Evolutionary conservation across 2,797 vertebrate species (phyloP).

Genomic region (Chloroceryle inda): DNA sequence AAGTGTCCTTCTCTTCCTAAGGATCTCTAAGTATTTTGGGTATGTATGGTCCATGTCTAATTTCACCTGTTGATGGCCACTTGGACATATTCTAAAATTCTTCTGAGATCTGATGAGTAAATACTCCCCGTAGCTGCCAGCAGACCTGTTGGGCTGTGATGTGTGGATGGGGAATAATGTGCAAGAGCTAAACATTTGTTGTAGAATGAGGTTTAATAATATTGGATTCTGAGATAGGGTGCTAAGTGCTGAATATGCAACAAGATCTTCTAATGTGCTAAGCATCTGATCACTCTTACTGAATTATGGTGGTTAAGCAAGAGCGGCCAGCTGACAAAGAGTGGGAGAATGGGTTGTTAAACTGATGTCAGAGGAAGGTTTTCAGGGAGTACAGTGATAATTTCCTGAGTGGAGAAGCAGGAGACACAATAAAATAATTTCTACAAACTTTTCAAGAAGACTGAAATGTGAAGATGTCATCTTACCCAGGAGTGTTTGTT

Average conservation of each 20-base stretch:
- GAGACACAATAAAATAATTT: not conserved
- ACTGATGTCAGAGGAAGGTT: not conserved
- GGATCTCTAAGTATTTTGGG: not conserved
- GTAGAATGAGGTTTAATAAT: not conserved
- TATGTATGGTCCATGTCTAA: not conserved
- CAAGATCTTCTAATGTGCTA: not conserved
- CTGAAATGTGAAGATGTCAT: not conserved
- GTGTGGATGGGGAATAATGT: not conserved
- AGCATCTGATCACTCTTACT: not conserved
- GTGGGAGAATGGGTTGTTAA: not conserved
- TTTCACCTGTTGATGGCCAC: not conserved
- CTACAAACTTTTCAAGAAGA: not conserved
- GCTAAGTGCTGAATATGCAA: not conserved
- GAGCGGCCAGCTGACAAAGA: not conserved
- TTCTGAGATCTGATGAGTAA: not conserved
- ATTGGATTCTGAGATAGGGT: not conserved
- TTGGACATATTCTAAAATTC: not conserved
- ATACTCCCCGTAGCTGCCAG: not conserved
- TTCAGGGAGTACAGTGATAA: not conserved
- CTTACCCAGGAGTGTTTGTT: not conserved
- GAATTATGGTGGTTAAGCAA: not conserved
- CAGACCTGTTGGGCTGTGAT: not conserved
- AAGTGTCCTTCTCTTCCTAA: not conserved
- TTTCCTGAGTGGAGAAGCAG: not conserved
- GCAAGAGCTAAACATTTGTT: not conserved